Percentiles rank a stretch among this genome's conserved stretches.
phyloP scores from a whole-genome alignment of 2,888 invertebrate genomes.

The Kuschelorhynchus macadamiae region DNA sequence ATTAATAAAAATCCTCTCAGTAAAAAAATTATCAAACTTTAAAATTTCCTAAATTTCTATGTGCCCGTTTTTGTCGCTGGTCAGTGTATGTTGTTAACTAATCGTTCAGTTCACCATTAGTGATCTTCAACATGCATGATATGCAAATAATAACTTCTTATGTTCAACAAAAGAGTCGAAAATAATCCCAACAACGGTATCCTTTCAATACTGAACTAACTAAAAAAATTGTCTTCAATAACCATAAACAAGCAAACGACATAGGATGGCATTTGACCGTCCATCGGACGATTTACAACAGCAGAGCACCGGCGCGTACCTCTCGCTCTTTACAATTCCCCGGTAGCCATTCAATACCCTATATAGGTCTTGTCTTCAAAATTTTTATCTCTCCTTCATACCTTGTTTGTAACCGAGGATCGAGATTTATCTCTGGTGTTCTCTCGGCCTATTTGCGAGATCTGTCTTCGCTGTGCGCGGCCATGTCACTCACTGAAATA shows the following conservation, averaged over 20 bases:
- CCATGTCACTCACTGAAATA: slow-evolving; percentile 40
- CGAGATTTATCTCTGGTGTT: slow-evolving; percentile 65
- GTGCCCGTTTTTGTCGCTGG: too few species aligned
- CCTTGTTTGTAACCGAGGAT: slow-evolving; percentile 68
- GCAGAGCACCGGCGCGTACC: slow-evolving; percentile 25
- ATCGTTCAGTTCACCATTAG: too few species aligned
- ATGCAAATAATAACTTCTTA: too few species aligned
- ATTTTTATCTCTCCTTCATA: slow-evolving; percentile 69
- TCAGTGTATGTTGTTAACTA: too few species aligned
- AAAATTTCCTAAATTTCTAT: too few species aligned
- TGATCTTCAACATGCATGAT: too few species aligned
- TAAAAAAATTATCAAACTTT: too few species aligned
- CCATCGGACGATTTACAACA: slow-evolving; percentile 35
- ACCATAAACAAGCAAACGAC: slow-evolving; percentile 40
- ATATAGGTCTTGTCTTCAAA: slow-evolving; percentile 69
- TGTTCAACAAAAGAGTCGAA: background rate
- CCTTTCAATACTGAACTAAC: background rate
- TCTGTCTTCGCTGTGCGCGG: slow-evolving; percentile 43
- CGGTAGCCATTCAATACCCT: slow-evolving; percentile 62
- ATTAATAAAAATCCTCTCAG: too few species aligned
- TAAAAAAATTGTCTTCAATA: slow-evolving; percentile 18
- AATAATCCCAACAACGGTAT: background rate
- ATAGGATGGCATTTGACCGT: slow-evolving; percentile 33
- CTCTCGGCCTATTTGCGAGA: slow-evolving; percentile 63
- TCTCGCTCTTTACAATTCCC: slow-evolving; percentile 45